Base-by-base conservation (phyloP, 2,888 invertebrate species). In the Saturnia japonica region DNA sequence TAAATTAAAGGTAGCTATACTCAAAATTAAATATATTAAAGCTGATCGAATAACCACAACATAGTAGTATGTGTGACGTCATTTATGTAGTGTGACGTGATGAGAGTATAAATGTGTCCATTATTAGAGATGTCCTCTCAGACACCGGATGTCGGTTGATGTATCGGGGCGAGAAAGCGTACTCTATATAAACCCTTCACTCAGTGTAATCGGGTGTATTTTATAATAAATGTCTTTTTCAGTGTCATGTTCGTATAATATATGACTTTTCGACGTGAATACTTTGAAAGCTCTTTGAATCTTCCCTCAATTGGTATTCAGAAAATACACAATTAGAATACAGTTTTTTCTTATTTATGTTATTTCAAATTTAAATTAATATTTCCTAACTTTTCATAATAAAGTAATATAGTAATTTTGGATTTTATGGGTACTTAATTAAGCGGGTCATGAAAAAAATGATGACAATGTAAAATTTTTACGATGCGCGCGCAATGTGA, bases 141-240 rank as follows among this genome's bases (percentile, higher is more conserved):
- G 71, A 73, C 72, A 76, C 78, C 80, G 80, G 80, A 80, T 74
- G 74, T 70, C 70, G 69, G 69, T 57, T 78, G 77, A 80, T 80
- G 76, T 80, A 80, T 80, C 75, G 74, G 72, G 45, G 22, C 64
- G 45, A 51, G 62, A 66, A 66, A 62, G 62, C 70, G 64, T 70
- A 45, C 22, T 25, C 51, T 69, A 34, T 64, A 66, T 40, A 67
- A 70, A 70, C 70, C 70, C 70, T 70, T 70, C 51, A 70, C 66
- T 70, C 64, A 34, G 47, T 72, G 51, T 71, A 71, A 68, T 71
- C 71, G 71, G 12, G 57, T 57, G 67, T 67, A 67, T 60, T 34
- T 54, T 42, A 64, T 66, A 70, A 47, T 47, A 22, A 40, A n/a
- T 66, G 42, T 42, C 25, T 66, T 66, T 51, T 70, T 57, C 47